Conservation (phyloP, 2,113 vertebrate genomes). For the Zosterops hypoxanthus region DNA sequence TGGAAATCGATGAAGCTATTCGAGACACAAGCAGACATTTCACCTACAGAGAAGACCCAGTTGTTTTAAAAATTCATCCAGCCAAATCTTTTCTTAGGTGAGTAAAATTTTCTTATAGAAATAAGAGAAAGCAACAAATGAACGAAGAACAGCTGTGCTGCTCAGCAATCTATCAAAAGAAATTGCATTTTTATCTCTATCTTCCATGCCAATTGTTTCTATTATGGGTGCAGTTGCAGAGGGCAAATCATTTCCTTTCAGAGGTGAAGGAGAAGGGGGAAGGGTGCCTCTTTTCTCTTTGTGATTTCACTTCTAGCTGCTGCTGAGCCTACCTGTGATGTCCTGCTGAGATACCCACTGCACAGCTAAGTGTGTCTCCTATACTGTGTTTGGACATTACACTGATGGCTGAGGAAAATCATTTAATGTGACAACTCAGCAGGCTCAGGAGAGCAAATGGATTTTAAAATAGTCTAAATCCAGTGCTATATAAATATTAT, state of each 20-base stretch:
- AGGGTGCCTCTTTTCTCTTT: neutral
- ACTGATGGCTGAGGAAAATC: conserved; percentile 37
- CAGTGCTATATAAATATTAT: conserved; percentile 47
- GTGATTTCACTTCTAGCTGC: neutral
- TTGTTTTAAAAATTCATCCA: conserved; percentile 88
- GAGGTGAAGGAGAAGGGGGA: conserved; percentile 40
- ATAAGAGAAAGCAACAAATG: conserved; percentile 12
- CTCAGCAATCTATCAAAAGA: conserved; percentile 25
- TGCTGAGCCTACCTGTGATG: neutral
- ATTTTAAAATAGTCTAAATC: conserved; percentile 56
- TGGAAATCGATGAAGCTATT: conserved; percentile 86
- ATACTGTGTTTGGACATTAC: neutral
- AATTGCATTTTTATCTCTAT: conserved; percentile 52
- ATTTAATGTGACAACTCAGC: conserved; percentile 39
- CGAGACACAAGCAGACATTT: conserved; percentile 72
- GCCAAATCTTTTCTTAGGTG: conserved; percentile 95
- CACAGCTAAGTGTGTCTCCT: neutral
- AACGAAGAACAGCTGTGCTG: neutral
- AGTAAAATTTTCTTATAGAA: conserved; percentile 21
- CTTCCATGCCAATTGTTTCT: conserved; percentile 23
- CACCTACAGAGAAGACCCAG: conserved; percentile 88
- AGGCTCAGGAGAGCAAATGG: conserved; percentile 23
- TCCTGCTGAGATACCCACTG: conserved; percentile 13
- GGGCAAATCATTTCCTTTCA: conserved; percentile 38
- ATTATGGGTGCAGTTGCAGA: conserved; percentile 37